Evolutionary conservation across 2,888 invertebrate species (phyloP).

Genomic region (Sialis fuliginosa): DNA sequence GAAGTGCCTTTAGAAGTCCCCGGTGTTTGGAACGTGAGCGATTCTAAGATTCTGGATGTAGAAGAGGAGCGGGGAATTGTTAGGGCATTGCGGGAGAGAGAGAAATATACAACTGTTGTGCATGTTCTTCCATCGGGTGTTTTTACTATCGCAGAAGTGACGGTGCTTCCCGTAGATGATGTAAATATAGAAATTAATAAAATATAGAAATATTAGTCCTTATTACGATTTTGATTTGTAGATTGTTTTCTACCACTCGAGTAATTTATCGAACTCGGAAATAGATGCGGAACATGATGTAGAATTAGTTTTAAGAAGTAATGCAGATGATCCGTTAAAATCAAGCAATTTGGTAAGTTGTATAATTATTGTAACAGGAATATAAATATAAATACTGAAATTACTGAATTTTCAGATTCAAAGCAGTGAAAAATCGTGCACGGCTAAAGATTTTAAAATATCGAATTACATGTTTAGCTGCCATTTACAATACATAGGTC

Average conservation of each 20-base stretch:
- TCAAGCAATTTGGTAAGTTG: constrained; percentile 20
- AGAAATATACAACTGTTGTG: constrained; percentile 18
- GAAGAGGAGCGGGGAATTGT: constrained; percentile 22
- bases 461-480: constrained; percentile 23
- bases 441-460: constrained; percentile 7
- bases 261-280: background rate
- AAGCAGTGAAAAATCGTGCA: too few species aligned
- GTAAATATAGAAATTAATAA: too few species aligned
- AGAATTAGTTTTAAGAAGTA: constrained; percentile 15
- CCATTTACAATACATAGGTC: constrained; percentile 18
- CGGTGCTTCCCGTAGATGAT: background rate
- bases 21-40: constrained; percentile 23
- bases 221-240: background rate
- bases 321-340: constrained; percentile 14
- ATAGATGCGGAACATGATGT: background rate
- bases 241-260: background rate
- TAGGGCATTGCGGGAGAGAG: constrained; percentile 17
- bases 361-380: background rate
- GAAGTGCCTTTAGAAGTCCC: constrained; percentile 26
- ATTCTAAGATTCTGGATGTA: constrained; percentile 19
- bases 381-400: too few species aligned
- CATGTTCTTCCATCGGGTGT: constrained; percentile 19
- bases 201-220: too few species aligned
- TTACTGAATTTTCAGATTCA: background rate
- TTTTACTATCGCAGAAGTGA: background rate